A percentile compares a stretch with the other conserved stretches of the same genome.
Evolutionary conservation across 30 jellyfish, hydroid and myxozoan species (phyloP).

Genomic region (Chrysaora quinquecirrha): DNA sequence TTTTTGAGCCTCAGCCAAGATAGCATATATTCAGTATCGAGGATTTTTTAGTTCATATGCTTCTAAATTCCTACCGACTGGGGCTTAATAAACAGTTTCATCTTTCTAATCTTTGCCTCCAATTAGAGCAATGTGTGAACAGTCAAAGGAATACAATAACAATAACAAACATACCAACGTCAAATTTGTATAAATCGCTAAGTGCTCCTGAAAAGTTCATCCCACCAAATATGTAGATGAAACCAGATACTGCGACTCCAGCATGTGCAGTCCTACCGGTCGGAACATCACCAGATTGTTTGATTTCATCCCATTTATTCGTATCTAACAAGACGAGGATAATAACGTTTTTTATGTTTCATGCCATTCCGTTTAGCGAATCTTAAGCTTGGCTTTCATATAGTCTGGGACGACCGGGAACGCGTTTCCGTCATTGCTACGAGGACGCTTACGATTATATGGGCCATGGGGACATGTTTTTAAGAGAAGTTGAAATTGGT

Average conservation of each 20-base stretch:
- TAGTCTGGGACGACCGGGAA: no score
- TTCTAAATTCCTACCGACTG: no score
- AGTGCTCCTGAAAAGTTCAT: constrained; percentile 69
- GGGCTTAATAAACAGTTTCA: no score
- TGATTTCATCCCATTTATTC: constrained; percentile 47
- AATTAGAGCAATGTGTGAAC: background rate
- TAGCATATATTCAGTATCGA: no score
- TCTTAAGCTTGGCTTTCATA: no score
- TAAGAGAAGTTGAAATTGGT: no score
- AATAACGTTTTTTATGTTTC: background rate
- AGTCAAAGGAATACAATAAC: background rate
- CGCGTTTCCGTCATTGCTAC: background rate
- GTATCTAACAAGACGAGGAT: constrained; percentile 20
- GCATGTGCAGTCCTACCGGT: constrained; percentile 81
- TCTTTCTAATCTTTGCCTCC: no score
- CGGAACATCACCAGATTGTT: constrained; percentile 66
- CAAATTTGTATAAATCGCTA: constrained; percentile 52
- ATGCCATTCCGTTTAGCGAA: no score
- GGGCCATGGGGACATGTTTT: no score
- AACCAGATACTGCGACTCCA: constrained; percentile 29
- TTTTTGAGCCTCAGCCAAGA: no score
- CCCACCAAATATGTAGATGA: constrained; percentile 75
- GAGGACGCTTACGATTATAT: background rate
- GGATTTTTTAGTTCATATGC: no score
- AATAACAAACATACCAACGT: constrained; percentile 25